Evolutionary conservation across 2,797 vertebrate species (phyloP), one percentile per base, ranked within the genome.

Genomic region (Phalanger gymnotis): DNA sequence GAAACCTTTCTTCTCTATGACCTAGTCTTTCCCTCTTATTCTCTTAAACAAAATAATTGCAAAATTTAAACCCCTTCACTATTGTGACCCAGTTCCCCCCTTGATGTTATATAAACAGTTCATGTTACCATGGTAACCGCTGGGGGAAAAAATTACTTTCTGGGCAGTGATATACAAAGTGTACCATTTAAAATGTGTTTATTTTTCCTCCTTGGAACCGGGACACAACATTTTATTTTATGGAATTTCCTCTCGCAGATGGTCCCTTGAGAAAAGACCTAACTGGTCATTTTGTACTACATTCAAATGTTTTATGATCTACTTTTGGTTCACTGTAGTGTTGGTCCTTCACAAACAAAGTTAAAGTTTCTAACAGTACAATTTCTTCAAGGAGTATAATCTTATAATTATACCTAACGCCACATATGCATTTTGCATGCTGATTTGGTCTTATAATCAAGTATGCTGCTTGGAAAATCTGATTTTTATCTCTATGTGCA

Each of bases 141-240:
- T 95, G 40, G 96, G 95, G 94, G 93, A 97, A 97, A 96, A 97
- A 97, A 96, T 97, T 95, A 97, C 97, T 97, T 98, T 96, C 92
- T 98, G 97, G 97, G 97, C 98, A 98, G 97, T 97, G 96, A 96
- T 97, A 98, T 97, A 97, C 96, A 97, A 97, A 98, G 90, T 94
- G 95, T 93, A 97, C 81, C 95, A 90, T 97, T 95, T 95, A 95
- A 93, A 91, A 93, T 81, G 54, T 92, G 93, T 94, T 97, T 96
- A 92, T 13, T 94, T 94, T 92, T 96, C 93, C 95, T 94, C 73
- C 93, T 94, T 61, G 92, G 57, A 81, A 92, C 92, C 89, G 31
- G 51, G 91, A 92, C 90, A 93, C 54, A n/a, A 47, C 34, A 94
- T 92, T 92, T 95, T 92, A 94, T 93, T 94, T 94, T 90, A 93